Conservation (phyloP, 2,113 vertebrate genomes). For the Centropristis striata region DNA sequence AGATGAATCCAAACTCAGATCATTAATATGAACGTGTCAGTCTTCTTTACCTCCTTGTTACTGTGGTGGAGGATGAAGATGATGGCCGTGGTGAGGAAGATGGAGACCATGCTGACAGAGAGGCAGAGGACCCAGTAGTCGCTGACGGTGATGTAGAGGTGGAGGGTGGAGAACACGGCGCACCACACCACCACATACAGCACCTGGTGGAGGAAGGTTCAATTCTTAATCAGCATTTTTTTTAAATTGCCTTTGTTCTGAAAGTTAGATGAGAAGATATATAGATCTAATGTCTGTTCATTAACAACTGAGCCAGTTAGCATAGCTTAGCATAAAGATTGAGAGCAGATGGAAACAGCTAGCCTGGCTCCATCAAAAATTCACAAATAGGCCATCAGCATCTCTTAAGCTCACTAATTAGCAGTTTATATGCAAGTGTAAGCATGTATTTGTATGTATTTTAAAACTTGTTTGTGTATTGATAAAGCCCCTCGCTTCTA, state of each 20-base stretch:
- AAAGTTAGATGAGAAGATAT: background rate
- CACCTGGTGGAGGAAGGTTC: constrained; percentile 65
- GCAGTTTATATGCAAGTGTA: background rate
- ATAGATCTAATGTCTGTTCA: background rate
- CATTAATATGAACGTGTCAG: background rate
- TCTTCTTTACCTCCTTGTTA: constrained; percentile 77
- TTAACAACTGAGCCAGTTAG: background rate
- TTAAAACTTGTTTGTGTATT: background rate
- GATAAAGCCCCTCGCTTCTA: background rate
- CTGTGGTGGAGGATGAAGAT: constrained; percentile 80
- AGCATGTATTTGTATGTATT: too few species aligned
- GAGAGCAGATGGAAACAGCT: background rate
- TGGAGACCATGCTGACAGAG: constrained; percentile 79
- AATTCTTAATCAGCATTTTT: too few species aligned
- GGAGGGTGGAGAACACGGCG: constrained; percentile 83
- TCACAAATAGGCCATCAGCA: background rate
- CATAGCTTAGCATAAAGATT: background rate
- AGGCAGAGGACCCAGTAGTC: constrained; percentile 85
- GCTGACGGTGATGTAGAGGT: constrained; percentile 71
- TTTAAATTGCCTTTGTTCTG: too few species aligned
- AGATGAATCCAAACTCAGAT: background rate
- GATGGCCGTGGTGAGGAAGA: constrained; percentile 80
- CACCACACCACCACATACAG: constrained; percentile 87
- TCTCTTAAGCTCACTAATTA: background rate
- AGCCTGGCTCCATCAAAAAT: background rate